Evolutionary conservation across 2,888 invertebrate genomes (phyloP), one percentile per base, ranked within the genome.

Genomic region (Protophormia terraenovae): DNA sequence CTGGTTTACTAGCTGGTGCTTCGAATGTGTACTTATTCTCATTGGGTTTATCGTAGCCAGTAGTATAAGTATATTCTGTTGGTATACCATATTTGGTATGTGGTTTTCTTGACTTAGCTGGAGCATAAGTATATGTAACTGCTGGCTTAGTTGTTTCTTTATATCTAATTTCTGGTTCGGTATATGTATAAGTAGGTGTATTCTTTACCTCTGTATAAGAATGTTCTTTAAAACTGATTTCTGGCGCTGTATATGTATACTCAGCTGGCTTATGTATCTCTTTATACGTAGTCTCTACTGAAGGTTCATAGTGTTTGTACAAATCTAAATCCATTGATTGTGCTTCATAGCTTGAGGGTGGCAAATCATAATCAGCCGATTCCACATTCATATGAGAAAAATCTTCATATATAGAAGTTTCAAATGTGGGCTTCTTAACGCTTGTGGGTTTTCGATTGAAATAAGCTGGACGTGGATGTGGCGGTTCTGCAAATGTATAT

Each of bases 251-350:
- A 60, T 87, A 87, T 7, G 83, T 67, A 72, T 85, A 87, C 3
- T 73, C 22, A n/a, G 86, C 6, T 0, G 87, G 76, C 5, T 86
- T 45, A 1, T 87, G 87, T 12, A 75, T 47, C 16, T 82, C 78
- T 3, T 78, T 78, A 19, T 82, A 82, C 0, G 72, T 41, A 6
- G 67, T 24, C 29, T 85, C 71, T 45, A 78, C 35, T 10, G 73
- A n/a, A 1, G 78, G 41, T 3, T 78, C 82, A 38, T 85, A 78
- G n/a, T 69, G 73, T 24, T 89, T 88, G 53, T 92, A 92, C 3
- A 91, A 89, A 72, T 92, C 90, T 10, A 92, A 86, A 58, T 91
- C 89, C 90, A 92, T 92, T 12, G 89, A 86, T 79, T 91, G 90
- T 0, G 87, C 87, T 79, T 92, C 92, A 80, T 91, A 92, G 22